Base-by-base conservation (phyloP, 2,113 vertebrate species). In the Sceloporus undulatus region DNA sequence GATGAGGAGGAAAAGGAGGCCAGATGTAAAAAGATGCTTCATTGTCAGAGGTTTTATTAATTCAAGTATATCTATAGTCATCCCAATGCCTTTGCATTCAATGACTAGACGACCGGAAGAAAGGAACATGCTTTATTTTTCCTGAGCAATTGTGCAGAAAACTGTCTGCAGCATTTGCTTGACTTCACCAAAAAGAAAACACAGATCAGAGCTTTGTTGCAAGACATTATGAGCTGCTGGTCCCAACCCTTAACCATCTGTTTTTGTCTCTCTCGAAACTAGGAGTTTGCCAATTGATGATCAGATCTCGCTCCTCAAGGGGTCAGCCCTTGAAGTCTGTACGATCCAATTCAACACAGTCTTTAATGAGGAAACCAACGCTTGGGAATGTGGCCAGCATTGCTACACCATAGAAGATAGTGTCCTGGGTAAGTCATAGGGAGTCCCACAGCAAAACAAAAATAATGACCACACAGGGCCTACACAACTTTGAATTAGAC, bases 241-340 rank as follows among this genome's bases (percentile, higher is more conserved):
- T 40, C 3, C 25, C 18, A 29, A 4, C 1, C 13, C 68, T 71
- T 4, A n/a, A 2, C 9, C 27, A 2, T 66, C 11, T 6, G 4
- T 40, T 56, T 34, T 10, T 27, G 1, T 52, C 73, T 77, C 27
- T 0, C n/a, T 42, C 27, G 0, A 10, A 0, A 0, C 8, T 73
- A 97, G 97, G 71, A 90, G 74, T 0, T 40, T 97, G 84, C 90
- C 95, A 3, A 91, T 97, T 0, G 94, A 97, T 0, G 91, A 96
- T n/a, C 97, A 97, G 66, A 97, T 97, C 82, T 96, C 95, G 1
- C 95, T 97, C 65, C 94, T 97, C 9, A 97, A 97, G 52, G 97
- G 96, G 0, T 80, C 96, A 42, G 91, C 95, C 1, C 29, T 96
- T 25, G 95, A 94, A 0, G 95, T 97, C 34, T 91, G 93, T 48